Percentiles rank a stretch among this genome's conserved stretches.
Evolutionary conservation across 2,797 vertebrate species (phyloP).

Genomic region (Spheniscus humboldti): DNA sequence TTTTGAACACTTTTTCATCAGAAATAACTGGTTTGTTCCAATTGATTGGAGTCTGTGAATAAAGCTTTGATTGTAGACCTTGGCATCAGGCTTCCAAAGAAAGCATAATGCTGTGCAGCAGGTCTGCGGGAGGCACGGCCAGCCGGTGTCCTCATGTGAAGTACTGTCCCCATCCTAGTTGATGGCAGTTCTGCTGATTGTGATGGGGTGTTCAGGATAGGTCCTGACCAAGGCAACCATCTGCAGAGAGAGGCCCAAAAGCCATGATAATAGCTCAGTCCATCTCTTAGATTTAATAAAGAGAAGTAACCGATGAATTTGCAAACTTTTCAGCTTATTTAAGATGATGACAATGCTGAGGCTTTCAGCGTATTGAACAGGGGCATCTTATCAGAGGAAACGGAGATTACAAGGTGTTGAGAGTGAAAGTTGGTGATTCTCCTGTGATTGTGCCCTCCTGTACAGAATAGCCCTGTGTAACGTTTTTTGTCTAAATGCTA

Average conservation of each 20-base stretch:
- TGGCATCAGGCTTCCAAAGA: not conserved
- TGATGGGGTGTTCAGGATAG: not conserved
- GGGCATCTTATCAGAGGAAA: not conserved
- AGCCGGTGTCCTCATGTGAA: not conserved
- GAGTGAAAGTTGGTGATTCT: not conserved
- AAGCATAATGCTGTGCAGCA: not conserved
- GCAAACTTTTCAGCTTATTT: not conserved
- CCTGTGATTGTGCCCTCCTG: not conserved
- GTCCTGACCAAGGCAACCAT: not conserved
- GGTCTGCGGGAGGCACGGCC: not conserved
- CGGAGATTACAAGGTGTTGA: rapidly evolving
- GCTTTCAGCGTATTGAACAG: not conserved
- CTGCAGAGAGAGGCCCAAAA: not conserved
- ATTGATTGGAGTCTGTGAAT: not conserved
- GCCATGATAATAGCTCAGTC: not conserved
- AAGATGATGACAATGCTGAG: not conserved
- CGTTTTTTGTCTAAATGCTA: not conserved
- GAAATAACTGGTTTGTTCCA: not conserved
- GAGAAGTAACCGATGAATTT: not conserved
- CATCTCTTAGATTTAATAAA: not conserved
- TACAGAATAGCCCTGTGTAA: not conserved
- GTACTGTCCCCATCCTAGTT: not conserved
- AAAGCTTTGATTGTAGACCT: not conserved
- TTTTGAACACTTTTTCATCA: not conserved
- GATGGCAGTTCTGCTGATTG: not conserved